These are phyloP conservation scores for Phylloscopus collybita DNA, from an alignment of 2,797 vertebrate genomes.

Conservation along the genomic window DNA sequence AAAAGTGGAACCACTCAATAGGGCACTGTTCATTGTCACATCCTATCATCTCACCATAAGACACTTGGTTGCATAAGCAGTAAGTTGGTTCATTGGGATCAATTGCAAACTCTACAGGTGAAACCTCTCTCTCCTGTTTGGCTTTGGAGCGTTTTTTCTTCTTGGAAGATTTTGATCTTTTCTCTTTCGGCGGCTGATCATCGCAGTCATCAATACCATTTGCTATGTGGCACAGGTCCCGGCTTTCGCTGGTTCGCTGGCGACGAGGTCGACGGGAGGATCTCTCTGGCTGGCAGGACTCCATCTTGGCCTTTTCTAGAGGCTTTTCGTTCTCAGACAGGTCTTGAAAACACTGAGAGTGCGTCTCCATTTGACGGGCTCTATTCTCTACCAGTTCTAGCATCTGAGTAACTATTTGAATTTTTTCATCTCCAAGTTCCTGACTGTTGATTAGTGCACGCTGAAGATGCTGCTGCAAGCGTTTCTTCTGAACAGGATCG, in stretches of 20 bases:
- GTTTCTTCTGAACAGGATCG: slow-evolving; percentile 89
- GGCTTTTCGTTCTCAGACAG: slow-evolving; percentile 83
- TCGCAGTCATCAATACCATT: slow-evolving; percentile 91
- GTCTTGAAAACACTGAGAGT: slow-evolving; percentile 90
- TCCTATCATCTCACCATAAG: slow-evolving; percentile 97
- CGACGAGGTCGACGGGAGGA: slow-evolving; percentile 88
- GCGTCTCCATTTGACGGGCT: slow-evolving; percentile 93
- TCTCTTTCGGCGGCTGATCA: slow-evolving; percentile 90
- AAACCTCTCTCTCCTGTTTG: slow-evolving; percentile 92
- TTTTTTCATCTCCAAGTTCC: slow-evolving; percentile 97
- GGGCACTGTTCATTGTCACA: slow-evolving; percentile 97
- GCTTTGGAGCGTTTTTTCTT: slow-evolving; percentile 97
- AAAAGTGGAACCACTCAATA: slow-evolving; percentile 99
- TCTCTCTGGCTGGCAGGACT: slow-evolving; percentile 82
- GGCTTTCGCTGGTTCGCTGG: slow-evolving; percentile 93
- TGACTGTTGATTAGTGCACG: slow-evolving; percentile 93
- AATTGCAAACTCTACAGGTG: slow-evolving; percentile 92
- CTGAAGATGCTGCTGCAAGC: slow-evolving; percentile 93
- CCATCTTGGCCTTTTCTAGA: slow-evolving; percentile 78
- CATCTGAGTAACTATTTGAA: slow-evolving; percentile 96
- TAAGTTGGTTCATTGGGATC: slow-evolving; percentile 99
- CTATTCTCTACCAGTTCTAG: slow-evolving; percentile 95
- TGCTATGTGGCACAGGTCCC: slow-evolving; percentile 89
- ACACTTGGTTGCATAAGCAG: slow-evolving; percentile 97
- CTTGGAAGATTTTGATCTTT: slow-evolving; percentile 94